Conservation (phyloP, 2,797 vertebrate species). For the Glyptemys insculpta region DNA sequence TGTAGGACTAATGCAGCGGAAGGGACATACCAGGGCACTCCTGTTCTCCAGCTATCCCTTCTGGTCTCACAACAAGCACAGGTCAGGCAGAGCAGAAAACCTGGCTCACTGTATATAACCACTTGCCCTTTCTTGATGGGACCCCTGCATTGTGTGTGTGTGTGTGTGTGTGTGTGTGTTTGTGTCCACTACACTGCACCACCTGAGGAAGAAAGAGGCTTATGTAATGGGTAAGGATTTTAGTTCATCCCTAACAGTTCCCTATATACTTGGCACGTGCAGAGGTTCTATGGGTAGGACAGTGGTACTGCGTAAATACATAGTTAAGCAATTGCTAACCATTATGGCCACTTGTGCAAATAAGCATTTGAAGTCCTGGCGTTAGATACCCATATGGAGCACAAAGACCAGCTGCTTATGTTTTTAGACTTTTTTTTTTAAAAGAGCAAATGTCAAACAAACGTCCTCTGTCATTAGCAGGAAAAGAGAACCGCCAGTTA, state of each 20-base stretch:
- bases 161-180: background rate
- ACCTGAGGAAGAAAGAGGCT: background rate
- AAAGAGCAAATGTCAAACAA: conserved; percentile 32
- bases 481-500: background rate
- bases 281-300: background rate
- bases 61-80: background rate
- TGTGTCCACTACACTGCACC: rapidly evolving
- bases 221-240: background rate
- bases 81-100: background rate
- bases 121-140: background rate
- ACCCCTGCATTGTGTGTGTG: rapidly evolving
- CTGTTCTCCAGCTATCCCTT: background rate
- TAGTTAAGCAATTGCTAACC: background rate
- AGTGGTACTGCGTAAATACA: background rate
- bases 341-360: background rate
- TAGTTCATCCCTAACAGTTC: background rate
- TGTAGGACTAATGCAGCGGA: background rate
- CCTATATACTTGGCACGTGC: background rate
- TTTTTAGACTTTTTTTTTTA: conserved; percentile 7
- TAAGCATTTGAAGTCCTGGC: background rate
- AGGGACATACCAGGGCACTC: background rate
- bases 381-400: conserved; percentile 27
- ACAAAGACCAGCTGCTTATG: conserved; percentile 29
- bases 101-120: background rate
- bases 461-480: background rate